Evolutionary conservation across 2,797 vertebrate species (phyloP), one percentile per base, ranked within the genome.

Genomic region (Coilia nasus): DNA sequence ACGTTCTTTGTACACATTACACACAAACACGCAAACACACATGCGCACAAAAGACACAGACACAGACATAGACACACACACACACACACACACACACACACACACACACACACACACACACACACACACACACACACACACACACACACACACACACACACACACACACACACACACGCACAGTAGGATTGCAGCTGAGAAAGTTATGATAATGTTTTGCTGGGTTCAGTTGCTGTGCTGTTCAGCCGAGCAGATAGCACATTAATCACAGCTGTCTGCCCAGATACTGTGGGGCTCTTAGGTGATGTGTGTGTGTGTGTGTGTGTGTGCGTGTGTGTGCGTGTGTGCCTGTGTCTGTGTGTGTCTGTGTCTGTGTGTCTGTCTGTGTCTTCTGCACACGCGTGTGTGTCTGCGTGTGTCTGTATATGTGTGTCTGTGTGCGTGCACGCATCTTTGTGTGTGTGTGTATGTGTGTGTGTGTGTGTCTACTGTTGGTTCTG

Each of bases 201-300:
- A 96, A 96, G 93, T 95, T 97, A 96, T 96, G 94, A 96, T 96
- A 95, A 96, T 96, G 92, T 94, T 94, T 78, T 93, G 92, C 91
- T 91, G 54, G 94, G 94, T 94, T 95, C 92, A 87, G 93, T 92
- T 90, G 92, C 94, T 90, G 89, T 89, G 87, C 91, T 91, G 94
- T 93, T 95, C 90, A 88, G 91, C 93, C 92, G 92, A 93, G 91
- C 93, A 93, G 93, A 92, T 90, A 92, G 93, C 85, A 88, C 96
- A 97, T 97, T 96, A 96, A 97, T 98, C 96, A 97, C 97, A 89
- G 92, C 93, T 96, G 96, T 96, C 95, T 91, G 89, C 87, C 86
- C 87, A 83, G 35, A 84, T 78, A 81, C 59, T 59, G 87, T 78
- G 31, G 71, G 2, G 31, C 71, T 41, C 71, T 78, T 21, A 78